Evolutionary conservation across 1,140 invertebrate species (phyloP), one percentile per base, ranked within the genome.

Genomic region (Anastrepha obliqua): DNA sequence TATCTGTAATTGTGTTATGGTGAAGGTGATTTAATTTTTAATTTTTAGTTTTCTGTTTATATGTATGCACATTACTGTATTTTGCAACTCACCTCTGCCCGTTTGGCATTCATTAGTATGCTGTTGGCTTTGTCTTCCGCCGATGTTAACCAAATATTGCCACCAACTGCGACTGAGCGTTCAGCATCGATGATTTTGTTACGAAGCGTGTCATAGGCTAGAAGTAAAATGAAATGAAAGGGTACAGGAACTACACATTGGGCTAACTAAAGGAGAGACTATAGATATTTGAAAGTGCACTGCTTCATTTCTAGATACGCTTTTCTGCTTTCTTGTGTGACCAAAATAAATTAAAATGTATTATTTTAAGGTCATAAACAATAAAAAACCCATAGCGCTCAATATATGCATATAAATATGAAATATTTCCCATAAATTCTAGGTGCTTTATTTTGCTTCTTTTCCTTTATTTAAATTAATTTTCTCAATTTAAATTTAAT

Each of bases 31-130:
- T 78, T 47, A 86, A 55, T 11, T 44, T n/a, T 60, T 60, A 44
- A 86, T 62, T n/a, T 42, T 60, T 42, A 60, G 13, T 62, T 62
- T 20, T 4, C 0, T 42, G 42, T 2, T 58, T 0, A 81, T 55
- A 44, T 29, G 29, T 29, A 29, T 29, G 29, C 29, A 55, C 42
- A 47, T 74, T n/a, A 81, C 81, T 39, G 15, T 74, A 2, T 78
- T 59, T 39, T 17, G 15, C 7, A 0, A 20, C 3, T 58, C 58
- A 89, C 88, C 87, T 93, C 92, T 7, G 90, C 89, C 1, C 91
- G 88, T 85, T 93, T 93, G 55, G 92, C 92, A 60, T 92, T 92
- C 92, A 93, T 93, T 86, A 93, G 87, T 15, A 93, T 92, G 86
- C 88, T 90, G 70, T 93, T 93, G 65, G 91, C 92, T 87, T 93